These are phyloP conservation scores for Sylvicola cinctus DNA, from an alignment of 2,888 invertebrate species.

Conservation along the genomic window DNA sequence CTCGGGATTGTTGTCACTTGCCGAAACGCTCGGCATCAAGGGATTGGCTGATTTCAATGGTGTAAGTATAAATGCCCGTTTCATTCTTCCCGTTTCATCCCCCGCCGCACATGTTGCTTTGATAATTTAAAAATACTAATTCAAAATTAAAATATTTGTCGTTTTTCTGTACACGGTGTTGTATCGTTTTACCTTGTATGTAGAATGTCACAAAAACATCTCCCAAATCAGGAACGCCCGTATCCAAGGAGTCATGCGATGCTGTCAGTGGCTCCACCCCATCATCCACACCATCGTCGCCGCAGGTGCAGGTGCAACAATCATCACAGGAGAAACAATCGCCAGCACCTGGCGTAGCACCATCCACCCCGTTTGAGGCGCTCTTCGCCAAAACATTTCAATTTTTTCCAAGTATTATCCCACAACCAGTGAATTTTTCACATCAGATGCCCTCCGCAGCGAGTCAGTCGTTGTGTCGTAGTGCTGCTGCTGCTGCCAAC, in stretches of 20 bases:
- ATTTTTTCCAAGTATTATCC: constrained; percentile 23
- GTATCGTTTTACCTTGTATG: neutral
- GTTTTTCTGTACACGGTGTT: neutral
- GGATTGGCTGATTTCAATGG: constrained; percentile 63
- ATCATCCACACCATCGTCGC: neutral
- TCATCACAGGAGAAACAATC: neutral
- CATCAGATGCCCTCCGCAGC: constrained; percentile 9
- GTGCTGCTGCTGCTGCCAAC: too few species aligned
- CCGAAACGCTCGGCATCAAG: constrained; percentile 60
- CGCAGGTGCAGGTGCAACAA: neutral
- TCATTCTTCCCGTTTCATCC: constrained; percentile 6
- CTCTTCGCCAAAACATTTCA: constrained; percentile 24
- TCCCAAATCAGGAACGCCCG: neutral
- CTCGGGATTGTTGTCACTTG: constrained; percentile 53
- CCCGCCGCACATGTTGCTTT: too few species aligned
- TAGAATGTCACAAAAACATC: constrained; percentile 3
- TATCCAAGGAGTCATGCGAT: neutral
- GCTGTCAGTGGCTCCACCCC: neutral
- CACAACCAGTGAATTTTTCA: constrained; percentile 22
- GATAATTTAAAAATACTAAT: too few species aligned
- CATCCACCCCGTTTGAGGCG: constrained; percentile 17
- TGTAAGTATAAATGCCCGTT: constrained; percentile 27
- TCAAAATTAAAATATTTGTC: too few species aligned
- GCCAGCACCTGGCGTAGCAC: constrained; percentile 7
- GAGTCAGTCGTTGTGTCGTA: too few species aligned